These are phyloP conservation scores for Galeopterus variegatus DNA, from an alignment of 2,113 vertebrate genomes.

Conservation along the genomic window DNA sequence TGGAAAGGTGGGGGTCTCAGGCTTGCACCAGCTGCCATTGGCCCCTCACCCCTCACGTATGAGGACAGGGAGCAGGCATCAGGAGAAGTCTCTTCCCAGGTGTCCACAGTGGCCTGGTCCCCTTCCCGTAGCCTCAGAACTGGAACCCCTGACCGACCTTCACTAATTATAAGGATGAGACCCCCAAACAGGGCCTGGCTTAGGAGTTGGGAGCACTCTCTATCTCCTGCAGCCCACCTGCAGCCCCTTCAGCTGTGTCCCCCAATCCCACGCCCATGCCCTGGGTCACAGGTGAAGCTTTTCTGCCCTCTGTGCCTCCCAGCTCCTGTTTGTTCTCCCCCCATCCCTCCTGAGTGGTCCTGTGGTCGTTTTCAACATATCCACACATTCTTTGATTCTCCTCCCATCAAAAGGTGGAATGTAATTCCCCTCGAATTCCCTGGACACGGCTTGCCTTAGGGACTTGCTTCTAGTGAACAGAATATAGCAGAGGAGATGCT, in stretches of 20 bases:
- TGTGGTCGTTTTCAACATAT: not conserved
- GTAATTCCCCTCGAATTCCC: not conserved
- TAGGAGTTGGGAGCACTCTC: not conserved
- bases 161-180: not conserved
- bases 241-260: not conserved
- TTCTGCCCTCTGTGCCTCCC: not conserved
- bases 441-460: not conserved
- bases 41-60: not conserved
- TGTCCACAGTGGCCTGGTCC: not conserved
- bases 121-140: not conserved
- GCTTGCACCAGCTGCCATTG: no score
- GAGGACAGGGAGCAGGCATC: not conserved
- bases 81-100: not conserved
- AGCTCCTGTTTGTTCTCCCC: not conserved
- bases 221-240: not conserved
- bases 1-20: not conserved
- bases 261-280: not conserved
- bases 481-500: not conserved
- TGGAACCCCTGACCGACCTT: not conserved
- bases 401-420: not conserved
- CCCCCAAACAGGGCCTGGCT: not conserved
- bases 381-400: not conserved
- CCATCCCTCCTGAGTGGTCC: not conserved
- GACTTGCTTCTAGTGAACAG: not conserved
- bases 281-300: not conserved